Base-by-base conservation (phyloP, 2,888 invertebrate genomes). In the Platycheirus rosarum region DNA sequence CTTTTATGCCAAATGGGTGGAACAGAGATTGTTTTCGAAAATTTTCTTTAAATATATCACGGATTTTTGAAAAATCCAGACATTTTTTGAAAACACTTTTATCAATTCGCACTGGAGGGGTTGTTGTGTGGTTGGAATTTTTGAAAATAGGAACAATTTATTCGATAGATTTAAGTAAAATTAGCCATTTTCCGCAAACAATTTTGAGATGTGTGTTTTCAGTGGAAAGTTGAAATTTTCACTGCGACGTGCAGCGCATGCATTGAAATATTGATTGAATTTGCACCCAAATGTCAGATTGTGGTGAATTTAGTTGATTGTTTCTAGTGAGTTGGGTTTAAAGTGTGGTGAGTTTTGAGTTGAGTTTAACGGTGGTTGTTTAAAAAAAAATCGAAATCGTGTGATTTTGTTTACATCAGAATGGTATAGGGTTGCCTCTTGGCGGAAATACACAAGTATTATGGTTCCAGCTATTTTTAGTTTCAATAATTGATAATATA, bases 191-290 rank as follows among this genome's bases (percentile, higher is more conserved):
- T 77, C 63, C 63, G 71, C 77, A 63, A 29, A 82, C 68, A 66
- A 77, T 82, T 71, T 73, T 77, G 71, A 66, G 77, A 82, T 76
- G 77, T 84, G 80, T 63, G 80, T 63, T 75, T 76, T 84, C 77
- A 63, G 57, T 78, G 53, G 78, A 71, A 70, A 78, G 46, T 68
- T 80, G 70, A 78, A 85, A 84, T 62, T 84, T 85, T 85, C 85
- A 55, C 69, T 60, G 48, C n/a, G 13, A 29, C 3, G 9, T 29
- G 62, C 69, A 85, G 88, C 88, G 88, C 89, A 89, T 86, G 89
- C 86, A 86, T 85, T 78, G 82, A 85, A 87, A 86, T 85, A 89
- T 88, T 86, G 87, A 89, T 88, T 88, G 88, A 88, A 88, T 88
- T 85, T 77, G 65, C 23, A 62, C 13, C 79, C 86, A 78, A 78